phyloP scores from a whole-genome alignment of 2,888 invertebrate species.

The Notodonta ziczac region DNA sequence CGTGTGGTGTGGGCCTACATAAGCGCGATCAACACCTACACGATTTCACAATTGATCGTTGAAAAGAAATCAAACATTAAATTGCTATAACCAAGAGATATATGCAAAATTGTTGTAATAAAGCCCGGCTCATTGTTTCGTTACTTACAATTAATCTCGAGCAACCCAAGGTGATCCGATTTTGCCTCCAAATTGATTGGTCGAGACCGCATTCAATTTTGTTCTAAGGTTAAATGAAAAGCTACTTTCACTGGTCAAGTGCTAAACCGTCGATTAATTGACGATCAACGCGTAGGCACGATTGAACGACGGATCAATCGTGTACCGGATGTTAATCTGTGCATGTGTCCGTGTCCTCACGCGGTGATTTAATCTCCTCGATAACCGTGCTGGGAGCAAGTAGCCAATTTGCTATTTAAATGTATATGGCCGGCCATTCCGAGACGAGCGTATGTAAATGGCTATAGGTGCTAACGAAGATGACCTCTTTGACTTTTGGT shows the following conservation, averaged over 20 bases:
- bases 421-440: conserved; percentile 20
- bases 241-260: conserved; percentile 3
- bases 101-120: not conserved
- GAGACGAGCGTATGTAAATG: conserved; percentile 14
- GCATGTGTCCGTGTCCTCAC: conserved; percentile 39
- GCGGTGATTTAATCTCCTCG: conserved; percentile 48
- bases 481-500: conserved; percentile 37
- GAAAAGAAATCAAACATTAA: not conserved
- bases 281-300: conserved; percentile 1
- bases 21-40: not conserved
- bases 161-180: conserved; percentile 3
- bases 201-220: conserved; percentile 7
- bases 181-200: conserved; percentile 6
- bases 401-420: conserved; percentile 38
- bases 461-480: conserved; percentile 21
- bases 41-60: not conserved
- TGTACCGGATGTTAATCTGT: conserved; percentile 56
- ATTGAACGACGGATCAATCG: conserved; percentile 35
- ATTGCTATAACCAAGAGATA: too few species aligned
- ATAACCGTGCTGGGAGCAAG: conserved; percentile 33
- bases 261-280: conserved; percentile 2
- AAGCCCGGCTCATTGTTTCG: not conserved
- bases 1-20: not conserved
- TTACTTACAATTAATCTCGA: not conserved
- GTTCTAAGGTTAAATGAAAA: conserved; percentile 5